These are phyloP conservation scores for Cololabis saira DNA, from an alignment of 2,113 vertebrate genomes.

Conservation along the genomic window DNA sequence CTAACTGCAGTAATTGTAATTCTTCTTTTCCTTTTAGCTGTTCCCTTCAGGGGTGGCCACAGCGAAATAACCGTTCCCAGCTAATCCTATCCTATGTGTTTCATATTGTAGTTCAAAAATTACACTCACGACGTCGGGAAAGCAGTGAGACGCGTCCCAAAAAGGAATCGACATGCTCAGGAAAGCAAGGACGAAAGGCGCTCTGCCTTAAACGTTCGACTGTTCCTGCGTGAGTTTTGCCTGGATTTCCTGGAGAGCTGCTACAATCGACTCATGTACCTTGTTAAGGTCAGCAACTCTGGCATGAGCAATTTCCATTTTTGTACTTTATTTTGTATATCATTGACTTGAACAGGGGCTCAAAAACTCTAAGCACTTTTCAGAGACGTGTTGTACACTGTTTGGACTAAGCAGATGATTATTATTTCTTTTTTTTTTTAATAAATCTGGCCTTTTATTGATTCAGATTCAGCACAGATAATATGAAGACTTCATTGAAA, in stretches of 20 bases:
- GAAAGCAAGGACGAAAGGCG: slow-evolving; percentile 82
- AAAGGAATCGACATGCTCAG: slow-evolving; percentile 80
- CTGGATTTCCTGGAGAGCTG: slow-evolving; percentile 92
- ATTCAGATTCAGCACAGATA: too few relatives aligned
- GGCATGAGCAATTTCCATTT: background rate
- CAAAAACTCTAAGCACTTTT: too few relatives aligned
- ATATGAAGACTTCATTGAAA: too few relatives aligned
- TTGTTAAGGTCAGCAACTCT: slow-evolving; percentile 87
- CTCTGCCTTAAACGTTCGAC: slow-evolving; percentile 90
- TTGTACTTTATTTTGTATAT: background rate
- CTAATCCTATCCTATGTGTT: background rate
- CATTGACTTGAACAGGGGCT: too few relatives aligned
- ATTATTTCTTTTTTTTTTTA: too few relatives aligned
- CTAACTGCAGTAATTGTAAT: too few relatives aligned
- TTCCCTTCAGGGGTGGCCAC: too few relatives aligned
- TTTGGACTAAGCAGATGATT: background rate
- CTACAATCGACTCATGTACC: slow-evolving; percentile 95
- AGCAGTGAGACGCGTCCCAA: slow-evolving; percentile 84
- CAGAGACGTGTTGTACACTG: background rate
- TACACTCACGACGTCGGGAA: slow-evolving; percentile 92
- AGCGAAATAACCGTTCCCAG: too few relatives aligned
- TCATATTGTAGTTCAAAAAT: slow-evolving; percentile 84
- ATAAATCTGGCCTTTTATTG: too few relatives aligned
- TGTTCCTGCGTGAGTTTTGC: slow-evolving; percentile 92
- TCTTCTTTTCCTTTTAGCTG: too few relatives aligned